These are phyloP conservation scores for Polypedilum vanderplanki DNA, from an alignment of 1,140 invertebrate species.

Conservation along the genomic window DNA sequence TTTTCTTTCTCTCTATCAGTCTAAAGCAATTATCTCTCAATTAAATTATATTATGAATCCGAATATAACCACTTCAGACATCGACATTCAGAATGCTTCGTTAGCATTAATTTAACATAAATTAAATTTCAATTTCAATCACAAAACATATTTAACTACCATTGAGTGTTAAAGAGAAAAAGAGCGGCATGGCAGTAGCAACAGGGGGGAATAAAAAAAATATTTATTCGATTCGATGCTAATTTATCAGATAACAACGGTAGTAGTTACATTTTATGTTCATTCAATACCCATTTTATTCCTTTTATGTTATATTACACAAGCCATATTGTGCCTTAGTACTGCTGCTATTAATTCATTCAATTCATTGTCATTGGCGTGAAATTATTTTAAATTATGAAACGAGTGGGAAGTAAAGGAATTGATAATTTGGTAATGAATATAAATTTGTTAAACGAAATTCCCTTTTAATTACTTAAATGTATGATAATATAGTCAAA, in stretches of 20 bases:
- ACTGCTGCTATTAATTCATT: neutral
- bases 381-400: neutral
- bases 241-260: neutral
- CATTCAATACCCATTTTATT: neutral
- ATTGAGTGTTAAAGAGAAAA: too few relatives aligned
- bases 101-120: conserved; percentile 4
- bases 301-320: too few relatives aligned
- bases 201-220: neutral
- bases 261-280: neutral
- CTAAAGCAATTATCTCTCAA: too few relatives aligned
- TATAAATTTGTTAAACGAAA: neutral
- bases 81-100: too few relatives aligned
- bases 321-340: too few relatives aligned
- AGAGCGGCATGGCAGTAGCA: too few relatives aligned
- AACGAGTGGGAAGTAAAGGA: neutral
- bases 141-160: neutral
- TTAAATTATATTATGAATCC: too few relatives aligned
- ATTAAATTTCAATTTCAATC: conserved; percentile 20
- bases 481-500: conserved; percentile 8
- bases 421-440: conserved; percentile 19
- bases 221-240: conserved; percentile 13
- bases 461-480: conserved; percentile 8
- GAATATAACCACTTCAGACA: too few relatives aligned
- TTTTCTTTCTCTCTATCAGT: too few relatives aligned
- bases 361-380: neutral